Percentiles rank a stretch among this genome's conserved stretches.
phyloP scores from a whole-genome alignment of 2,113 vertebrate genomes.

The Nycticryphes semicollaris region DNA sequence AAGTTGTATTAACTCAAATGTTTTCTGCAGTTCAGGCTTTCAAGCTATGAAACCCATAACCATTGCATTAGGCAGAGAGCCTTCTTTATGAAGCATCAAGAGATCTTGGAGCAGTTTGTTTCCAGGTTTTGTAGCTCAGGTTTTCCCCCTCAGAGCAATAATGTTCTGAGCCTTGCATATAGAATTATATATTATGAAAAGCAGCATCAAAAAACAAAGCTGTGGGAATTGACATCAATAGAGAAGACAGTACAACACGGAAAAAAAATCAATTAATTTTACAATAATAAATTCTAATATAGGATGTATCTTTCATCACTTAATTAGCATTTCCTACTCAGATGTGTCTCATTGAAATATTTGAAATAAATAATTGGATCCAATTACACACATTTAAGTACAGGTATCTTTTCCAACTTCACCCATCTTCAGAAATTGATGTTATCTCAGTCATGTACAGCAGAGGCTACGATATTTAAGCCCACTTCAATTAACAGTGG shows the following conservation, averaged over 20 bases:
- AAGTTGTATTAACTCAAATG: neutral
- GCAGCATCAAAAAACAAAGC: neutral
- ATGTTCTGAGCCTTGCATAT: neutral
- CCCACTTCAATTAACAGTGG: neutral
- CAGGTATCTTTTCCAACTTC: neutral
- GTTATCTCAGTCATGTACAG: neutral
- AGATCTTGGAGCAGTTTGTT: neutral
- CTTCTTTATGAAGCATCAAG: neutral
- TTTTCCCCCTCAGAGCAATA: neutral
- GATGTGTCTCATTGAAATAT: neutral
- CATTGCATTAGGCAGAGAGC: neutral
- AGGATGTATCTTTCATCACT: neutral
- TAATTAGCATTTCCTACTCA: neutral
- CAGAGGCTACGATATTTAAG: neutral
- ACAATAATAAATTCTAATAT: neutral
- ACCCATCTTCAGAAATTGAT: neutral
- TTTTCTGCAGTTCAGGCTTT: neutral
- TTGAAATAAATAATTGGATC: neutral
- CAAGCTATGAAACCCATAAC: neutral
- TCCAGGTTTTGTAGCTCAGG: neutral
- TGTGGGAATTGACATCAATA: neutral
- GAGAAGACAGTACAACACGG: neutral
- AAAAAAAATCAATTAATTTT: neutral
- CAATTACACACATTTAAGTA: neutral
- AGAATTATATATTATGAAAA: neutral